Evolutionary conservation across 2,797 vertebrate genomes (phyloP).

Genomic region (Artibeus lituratus): DNA sequence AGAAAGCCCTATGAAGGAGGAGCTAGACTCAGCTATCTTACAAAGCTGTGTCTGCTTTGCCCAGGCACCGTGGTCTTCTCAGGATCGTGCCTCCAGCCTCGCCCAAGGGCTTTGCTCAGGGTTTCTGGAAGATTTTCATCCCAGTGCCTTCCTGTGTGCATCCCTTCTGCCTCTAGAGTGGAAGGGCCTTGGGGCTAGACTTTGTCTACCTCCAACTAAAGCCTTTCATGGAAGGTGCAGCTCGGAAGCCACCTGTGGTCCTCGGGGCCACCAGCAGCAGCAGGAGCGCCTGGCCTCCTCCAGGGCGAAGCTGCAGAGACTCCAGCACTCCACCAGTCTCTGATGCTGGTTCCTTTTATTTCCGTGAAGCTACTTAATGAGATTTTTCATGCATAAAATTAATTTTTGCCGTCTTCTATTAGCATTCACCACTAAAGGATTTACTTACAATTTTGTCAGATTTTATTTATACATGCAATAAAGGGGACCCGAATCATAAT

Average conservation of each 20-base stretch:
- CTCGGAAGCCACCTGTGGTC: background rate
- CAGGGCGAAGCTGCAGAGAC: background rate
- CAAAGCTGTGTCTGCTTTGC: background rate
- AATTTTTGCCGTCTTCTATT: slow-evolving; percentile 79
- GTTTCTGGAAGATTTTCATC: background rate
- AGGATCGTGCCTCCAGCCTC: background rate
- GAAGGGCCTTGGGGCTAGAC: background rate
- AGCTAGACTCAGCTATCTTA: background rate
- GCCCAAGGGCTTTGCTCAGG: no score
- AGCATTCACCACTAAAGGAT: slow-evolving; percentile 74
- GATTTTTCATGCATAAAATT: slow-evolving; percentile 84
- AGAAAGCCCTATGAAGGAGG: background rate
- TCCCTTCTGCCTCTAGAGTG: background rate
- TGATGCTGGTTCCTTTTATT: slow-evolving; percentile 75
- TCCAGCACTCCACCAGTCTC: background rate
- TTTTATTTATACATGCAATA: slow-evolving; percentile 80
- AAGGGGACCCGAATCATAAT: slow-evolving; percentile 69
- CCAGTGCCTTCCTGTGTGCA: no score
- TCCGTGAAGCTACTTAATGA: slow-evolving; percentile 77
- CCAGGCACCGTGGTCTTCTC: background rate
- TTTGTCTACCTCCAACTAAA: background rate
- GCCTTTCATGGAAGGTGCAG: background rate
- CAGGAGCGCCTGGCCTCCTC: background rate
- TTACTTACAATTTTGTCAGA: slow-evolving; percentile 78
- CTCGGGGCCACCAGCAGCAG: background rate